These are phyloP conservation scores for Eubasilissa regina DNA, from an alignment of 1,140 invertebrate genomes.

Conservation along the genomic window DNA sequence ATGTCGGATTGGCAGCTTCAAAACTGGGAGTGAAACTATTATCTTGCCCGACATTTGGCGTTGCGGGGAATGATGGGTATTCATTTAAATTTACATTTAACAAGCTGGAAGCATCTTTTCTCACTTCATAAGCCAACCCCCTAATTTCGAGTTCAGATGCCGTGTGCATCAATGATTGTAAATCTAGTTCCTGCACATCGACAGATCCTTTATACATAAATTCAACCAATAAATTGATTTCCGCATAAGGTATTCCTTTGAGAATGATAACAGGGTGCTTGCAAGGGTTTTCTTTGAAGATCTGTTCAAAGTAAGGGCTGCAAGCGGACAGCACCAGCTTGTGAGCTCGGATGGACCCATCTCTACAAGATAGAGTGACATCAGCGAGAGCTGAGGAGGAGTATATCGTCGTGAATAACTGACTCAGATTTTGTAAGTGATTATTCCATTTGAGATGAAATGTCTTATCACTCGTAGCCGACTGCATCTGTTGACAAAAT, in stretches of 20 bases:
- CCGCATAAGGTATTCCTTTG: constrained; percentile 78
- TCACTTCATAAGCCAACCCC: constrained; percentile 72
- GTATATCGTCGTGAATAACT: constrained; percentile 80
- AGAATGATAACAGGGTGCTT: constrained; percentile 82
- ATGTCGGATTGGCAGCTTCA: constrained; percentile 57
- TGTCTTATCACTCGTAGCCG: constrained; percentile 75
- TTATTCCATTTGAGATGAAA: constrained; percentile 84
- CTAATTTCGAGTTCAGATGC: constrained; percentile 78
- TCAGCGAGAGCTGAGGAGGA: constrained; percentile 80
- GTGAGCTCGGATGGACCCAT: constrained; percentile 79
- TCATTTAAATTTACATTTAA: constrained; percentile 70
- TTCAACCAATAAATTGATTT: constrained; percentile 80
- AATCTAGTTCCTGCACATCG: constrained; percentile 78
- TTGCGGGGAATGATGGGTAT: constrained; percentile 67
- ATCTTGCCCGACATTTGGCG: constrained; percentile 58
- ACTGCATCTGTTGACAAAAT: constrained; percentile 69
- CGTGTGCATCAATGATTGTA: constrained; percentile 78
- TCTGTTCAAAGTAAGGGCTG: constrained; percentile 84
- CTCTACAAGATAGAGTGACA: constrained; percentile 77
- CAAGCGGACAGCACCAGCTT: constrained; percentile 82
- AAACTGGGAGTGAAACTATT: constrained; percentile 33
- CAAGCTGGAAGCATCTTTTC: constrained; percentile 70
- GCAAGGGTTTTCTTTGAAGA: constrained; percentile 83
- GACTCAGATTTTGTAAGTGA: constrained; percentile 81
- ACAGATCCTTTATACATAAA: constrained; percentile 84